Evolutionary conservation across 2,888 invertebrate species (phyloP).

Genomic region (Callyntrura guangdongensis): DNA sequence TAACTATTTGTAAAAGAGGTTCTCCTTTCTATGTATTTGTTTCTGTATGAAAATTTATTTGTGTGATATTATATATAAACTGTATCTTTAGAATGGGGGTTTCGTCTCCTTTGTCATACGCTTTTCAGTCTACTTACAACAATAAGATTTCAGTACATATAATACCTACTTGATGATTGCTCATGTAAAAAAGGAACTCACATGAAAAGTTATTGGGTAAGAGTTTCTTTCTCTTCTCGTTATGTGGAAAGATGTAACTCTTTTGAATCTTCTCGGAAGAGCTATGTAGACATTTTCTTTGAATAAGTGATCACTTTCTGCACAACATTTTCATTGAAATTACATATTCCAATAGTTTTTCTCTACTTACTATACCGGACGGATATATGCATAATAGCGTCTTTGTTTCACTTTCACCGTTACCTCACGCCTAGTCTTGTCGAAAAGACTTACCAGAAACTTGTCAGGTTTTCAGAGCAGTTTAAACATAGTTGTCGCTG

Average conservation of each 20-base stretch:
- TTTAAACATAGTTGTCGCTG: conserved; percentile 23
- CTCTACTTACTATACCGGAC: neutral
- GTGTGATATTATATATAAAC: no score
- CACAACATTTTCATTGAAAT: neutral
- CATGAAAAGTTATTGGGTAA: neutral
- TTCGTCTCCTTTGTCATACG: no score
- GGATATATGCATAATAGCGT: neutral
- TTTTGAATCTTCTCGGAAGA: neutral
- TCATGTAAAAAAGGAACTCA: neutral
- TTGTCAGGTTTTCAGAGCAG: neutral
- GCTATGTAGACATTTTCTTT: neutral
- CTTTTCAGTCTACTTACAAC: no score
- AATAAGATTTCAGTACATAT: neutral
- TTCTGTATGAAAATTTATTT: no score
- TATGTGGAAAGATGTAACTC: neutral
- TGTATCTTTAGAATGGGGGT: no score
- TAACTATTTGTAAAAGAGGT: no score
- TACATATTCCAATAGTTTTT: conserved; percentile 32
- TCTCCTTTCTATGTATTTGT: no score
- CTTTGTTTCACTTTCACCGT: conserved; percentile 17
- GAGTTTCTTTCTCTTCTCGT: neutral
- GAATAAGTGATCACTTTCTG: neutral
- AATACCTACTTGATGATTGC: neutral
- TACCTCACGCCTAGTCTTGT: neutral
- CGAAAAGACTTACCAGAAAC: neutral